A percentile compares a stretch with the other conserved stretches of the same genome.
Conservation (phyloP, 2,888 invertebrate genomes). For the Panopea generosa region DNA sequence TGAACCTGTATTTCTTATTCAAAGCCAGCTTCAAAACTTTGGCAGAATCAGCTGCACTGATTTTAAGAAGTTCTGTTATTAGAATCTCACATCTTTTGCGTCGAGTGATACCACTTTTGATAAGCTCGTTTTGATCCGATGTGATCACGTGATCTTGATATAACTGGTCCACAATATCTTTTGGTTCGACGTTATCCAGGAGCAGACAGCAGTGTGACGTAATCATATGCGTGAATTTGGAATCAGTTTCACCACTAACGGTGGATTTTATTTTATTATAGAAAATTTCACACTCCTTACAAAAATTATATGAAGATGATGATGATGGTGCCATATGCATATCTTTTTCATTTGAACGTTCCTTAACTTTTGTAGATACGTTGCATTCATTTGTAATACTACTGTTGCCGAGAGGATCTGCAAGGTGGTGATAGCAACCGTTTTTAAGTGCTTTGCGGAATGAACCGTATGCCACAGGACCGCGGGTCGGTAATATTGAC, state of each 20-base stretch:
- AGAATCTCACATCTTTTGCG: constrained; percentile 53
- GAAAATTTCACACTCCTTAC: no score
- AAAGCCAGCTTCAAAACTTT: constrained; percentile 31
- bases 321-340: no score
- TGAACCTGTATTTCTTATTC: constrained; percentile 58
- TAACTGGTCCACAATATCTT: constrained; percentile 54
- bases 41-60: neutral
- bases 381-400: no score
- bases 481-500: constrained; percentile 55
- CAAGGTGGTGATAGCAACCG: constrained; percentile 37
- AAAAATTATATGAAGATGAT: no score
- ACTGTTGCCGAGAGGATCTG: constrained; percentile 18
- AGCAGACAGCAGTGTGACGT: constrained; percentile 46
- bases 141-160: constrained; percentile 54
- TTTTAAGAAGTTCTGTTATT: constrained; percentile 30
- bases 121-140: constrained; percentile 52
- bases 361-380: no score
- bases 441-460: constrained; percentile 47
- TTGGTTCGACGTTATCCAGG: constrained; percentile 62
- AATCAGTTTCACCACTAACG: neutral
- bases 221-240: constrained; percentile 11
- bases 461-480: constrained; percentile 60
- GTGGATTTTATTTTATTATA: no score
- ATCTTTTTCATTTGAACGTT: no score
- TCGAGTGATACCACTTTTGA: constrained; percentile 39